phyloP scores from a whole-genome alignment of 2,113 vertebrate species.

The Brevimyrus niger region DNA sequence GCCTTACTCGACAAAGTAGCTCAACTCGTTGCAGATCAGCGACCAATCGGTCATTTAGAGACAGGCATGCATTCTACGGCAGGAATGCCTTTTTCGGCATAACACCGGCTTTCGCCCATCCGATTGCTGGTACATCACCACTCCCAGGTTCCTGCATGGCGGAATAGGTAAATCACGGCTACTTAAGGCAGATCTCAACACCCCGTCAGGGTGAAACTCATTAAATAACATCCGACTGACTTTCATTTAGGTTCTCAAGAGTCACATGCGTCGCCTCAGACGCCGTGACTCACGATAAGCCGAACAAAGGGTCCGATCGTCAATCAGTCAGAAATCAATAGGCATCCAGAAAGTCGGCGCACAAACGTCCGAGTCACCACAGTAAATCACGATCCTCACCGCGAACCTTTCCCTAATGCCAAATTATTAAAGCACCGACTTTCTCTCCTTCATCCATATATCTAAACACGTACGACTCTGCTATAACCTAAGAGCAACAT shows the following conservation, averaged over 20 bases:
- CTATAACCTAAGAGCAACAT: background rate
- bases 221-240: background rate
- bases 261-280: background rate
- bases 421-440: background rate
- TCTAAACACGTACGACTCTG: background rate
- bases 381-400: background rate
- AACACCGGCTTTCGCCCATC: background rate
- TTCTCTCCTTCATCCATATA: background rate
- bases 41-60: no score
- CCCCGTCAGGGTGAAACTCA: background rate
- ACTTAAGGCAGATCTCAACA: background rate
- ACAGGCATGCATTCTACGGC: no score
- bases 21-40: no score
- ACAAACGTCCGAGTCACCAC: background rate
- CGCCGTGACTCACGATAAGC: background rate
- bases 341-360: background rate
- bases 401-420: background rate
- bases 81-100: no score
- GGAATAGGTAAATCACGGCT: background rate
- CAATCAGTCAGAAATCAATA: background rate
- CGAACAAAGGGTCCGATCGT: background rate
- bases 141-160: background rate
- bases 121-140: background rate
- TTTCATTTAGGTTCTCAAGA: background rate
- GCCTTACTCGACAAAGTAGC: no score